These are phyloP conservation scores for Rhabdornis inornatus DNA, from an alignment of 2,113 vertebrate genomes.

Conservation along the genomic window DNA sequence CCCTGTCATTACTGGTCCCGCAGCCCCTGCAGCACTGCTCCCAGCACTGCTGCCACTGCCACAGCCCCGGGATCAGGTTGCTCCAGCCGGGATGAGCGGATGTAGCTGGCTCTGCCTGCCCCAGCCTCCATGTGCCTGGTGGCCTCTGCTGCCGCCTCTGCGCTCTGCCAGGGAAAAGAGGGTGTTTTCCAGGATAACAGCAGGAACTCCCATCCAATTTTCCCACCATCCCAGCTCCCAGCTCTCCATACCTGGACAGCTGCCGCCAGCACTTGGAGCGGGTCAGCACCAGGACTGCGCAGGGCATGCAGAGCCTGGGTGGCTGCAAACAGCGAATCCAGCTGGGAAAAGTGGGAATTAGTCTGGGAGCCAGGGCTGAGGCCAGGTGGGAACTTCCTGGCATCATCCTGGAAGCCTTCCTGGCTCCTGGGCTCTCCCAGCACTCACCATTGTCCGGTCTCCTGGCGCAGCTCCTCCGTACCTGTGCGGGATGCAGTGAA, in stretches of 20 bases:
- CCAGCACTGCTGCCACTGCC: conserved; percentile 79
- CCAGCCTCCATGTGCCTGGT: conserved; percentile 83
- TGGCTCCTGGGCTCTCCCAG: fast-evolving
- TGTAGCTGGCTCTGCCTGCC: conserved; percentile 92
- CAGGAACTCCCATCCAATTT: background rate
- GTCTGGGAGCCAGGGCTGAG: background rate
- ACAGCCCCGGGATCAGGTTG: conserved; percentile 88
- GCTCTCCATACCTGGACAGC: conserved; percentile 76
- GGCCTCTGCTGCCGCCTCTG: conserved; percentile 79
- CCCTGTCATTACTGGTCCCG: background rate
- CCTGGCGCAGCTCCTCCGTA: conserved; percentile 83
- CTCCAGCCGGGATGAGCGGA: conserved; percentile 77
- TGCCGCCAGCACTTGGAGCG: conserved; percentile 67
- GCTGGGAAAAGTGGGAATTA: conserved; percentile 54
- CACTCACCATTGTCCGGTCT: conserved; percentile 85
- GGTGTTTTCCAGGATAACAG: background rate
- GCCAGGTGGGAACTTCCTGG: background rate
- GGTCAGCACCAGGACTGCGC: conserved; percentile 52
- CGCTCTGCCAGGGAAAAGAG: conserved; percentile 66
- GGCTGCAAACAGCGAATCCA: conserved; percentile 90
- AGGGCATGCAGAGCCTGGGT: conserved; percentile 78
- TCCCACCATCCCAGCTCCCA: background rate
- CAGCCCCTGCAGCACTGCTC: conserved; percentile 75
- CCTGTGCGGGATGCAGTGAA: conserved; percentile 34
- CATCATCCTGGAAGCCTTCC: background rate